Evolutionary conservation across 2,888 invertebrate species (phyloP).

Genomic region (Synergus laeviventris): DNA sequence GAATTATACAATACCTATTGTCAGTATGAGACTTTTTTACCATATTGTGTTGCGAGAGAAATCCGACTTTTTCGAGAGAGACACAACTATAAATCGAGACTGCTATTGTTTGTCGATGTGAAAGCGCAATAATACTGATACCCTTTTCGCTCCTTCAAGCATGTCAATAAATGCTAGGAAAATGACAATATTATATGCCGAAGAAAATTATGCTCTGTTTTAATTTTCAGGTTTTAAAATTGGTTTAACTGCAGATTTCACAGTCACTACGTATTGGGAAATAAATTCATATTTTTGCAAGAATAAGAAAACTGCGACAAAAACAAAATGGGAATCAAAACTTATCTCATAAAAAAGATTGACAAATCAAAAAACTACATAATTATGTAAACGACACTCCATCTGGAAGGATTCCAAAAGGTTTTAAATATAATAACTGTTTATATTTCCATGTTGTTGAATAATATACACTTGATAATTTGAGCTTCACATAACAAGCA

Average conservation of each 20-base stretch:
- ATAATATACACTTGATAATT: slow-evolving; percentile 7
- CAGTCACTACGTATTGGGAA: no score
- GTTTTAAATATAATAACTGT: no score
- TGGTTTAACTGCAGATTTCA: neutral
- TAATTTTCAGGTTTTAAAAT: neutral
- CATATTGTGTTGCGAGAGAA: neutral
- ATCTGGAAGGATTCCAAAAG: no score
- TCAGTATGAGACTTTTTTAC: neutral
- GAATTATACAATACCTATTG: neutral
- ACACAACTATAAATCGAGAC: neutral
- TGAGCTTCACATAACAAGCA: neutral
- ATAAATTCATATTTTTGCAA: no score
- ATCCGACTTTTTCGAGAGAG: neutral
- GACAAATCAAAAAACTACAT: no score
- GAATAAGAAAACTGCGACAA: no score
- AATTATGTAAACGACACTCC: no score
- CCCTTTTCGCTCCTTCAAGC: neutral
- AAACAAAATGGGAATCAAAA: neutral
- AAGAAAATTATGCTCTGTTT: neutral
- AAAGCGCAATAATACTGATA: neutral
- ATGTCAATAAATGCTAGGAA: neutral
- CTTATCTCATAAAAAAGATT: neutral
- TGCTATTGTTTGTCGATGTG: neutral
- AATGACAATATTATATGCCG: neutral
- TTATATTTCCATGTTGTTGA: no score